Conservation (phyloP, 92 coral and sea anemone species). For the Plumapathes pennacea region DNA sequence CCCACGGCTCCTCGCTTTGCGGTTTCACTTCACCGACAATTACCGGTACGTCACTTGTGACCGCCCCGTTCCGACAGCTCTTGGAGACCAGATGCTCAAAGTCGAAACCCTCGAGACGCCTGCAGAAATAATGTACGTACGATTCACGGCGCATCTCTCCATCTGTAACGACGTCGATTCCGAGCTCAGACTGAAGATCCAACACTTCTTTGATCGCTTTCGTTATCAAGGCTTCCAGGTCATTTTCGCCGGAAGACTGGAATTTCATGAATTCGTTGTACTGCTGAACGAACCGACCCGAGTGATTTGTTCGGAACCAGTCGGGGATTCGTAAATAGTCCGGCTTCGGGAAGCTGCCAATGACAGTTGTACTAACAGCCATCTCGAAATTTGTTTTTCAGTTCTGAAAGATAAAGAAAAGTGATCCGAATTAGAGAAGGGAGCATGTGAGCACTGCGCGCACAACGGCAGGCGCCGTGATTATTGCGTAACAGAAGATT, state of each 20-base stretch:
- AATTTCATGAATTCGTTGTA: conserved; percentile 18
- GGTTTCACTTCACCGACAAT: conserved; percentile 50
- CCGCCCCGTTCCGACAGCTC: conserved; percentile 60
- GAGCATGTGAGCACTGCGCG: too few relatives aligned
- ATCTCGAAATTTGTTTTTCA: too few relatives aligned
- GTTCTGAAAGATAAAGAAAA: too few relatives aligned
- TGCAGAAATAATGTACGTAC: conserved; percentile 75
- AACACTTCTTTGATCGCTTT: conserved; percentile 63
- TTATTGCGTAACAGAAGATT: too few relatives aligned
- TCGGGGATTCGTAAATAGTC: conserved; percentile 63
- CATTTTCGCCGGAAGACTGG: conserved; percentile 2
- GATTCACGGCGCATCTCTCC: conserved; percentile 83
- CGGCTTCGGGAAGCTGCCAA: conserved; percentile 85
- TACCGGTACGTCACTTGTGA: conserved; percentile 52
- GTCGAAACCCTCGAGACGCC: conserved; percentile 76
- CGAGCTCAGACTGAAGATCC: conserved; percentile 44
- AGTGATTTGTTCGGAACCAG: conserved; percentile 50
- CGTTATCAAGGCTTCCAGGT: conserved; percentile 28
- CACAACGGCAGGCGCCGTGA: too few relatives aligned
- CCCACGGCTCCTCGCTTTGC: conserved; percentile 53
- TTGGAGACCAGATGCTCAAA: conserved; percentile 47
- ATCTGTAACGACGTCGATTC: conserved; percentile 83
- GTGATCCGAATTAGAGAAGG: too few relatives aligned
- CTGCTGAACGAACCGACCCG: conserved; percentile 12
- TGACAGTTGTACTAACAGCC: conserved; percentile 76